phyloP scores from a whole-genome alignment of 2,888 invertebrate species.

The Cheilosia impressa region DNA sequence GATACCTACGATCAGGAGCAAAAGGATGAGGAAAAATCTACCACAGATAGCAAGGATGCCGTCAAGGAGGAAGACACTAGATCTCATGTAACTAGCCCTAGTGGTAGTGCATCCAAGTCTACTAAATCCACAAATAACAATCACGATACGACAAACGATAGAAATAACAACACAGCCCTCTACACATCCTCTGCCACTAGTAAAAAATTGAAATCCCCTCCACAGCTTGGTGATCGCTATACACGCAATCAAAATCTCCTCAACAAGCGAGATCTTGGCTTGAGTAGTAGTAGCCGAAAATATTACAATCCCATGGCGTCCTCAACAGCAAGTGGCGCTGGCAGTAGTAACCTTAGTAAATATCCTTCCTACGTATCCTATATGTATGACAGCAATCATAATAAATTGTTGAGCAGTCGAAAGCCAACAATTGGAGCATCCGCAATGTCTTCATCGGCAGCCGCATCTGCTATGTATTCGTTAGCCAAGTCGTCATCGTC shows the following conservation, averaged over 20 bases:
- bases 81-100: constrained; percentile 75
- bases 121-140: constrained; percentile 74
- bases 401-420: constrained; percentile 67
- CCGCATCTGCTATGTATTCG: constrained; percentile 77
- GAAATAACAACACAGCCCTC: constrained; percentile 83
- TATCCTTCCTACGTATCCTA: constrained; percentile 77
- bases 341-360: constrained; percentile 56
- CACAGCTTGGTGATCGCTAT: constrained; percentile 59
- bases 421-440: constrained; percentile 78
- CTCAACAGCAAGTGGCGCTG: constrained; percentile 31
- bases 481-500: constrained; percentile 83
- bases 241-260: constrained; percentile 63
- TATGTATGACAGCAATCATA: constrained; percentile 78
- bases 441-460: constrained; percentile 77
- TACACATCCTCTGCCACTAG: constrained; percentile 76
- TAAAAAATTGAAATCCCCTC: constrained; percentile 70
- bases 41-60: constrained; percentile 81
- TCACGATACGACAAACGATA: constrained; percentile 77
- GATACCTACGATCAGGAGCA: constrained; percentile 86
- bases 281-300: constrained; percentile 44
- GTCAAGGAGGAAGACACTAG: constrained; percentile 78
- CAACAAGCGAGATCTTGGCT: constrained; percentile 59
- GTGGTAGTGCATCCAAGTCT: constrained; percentile 71
- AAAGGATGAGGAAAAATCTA: constrained; percentile 22
- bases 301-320: constrained; percentile 64